Evolutionary conservation across 2,797 vertebrate species (phyloP).

Genomic region (Xenopus petersii): DNA sequence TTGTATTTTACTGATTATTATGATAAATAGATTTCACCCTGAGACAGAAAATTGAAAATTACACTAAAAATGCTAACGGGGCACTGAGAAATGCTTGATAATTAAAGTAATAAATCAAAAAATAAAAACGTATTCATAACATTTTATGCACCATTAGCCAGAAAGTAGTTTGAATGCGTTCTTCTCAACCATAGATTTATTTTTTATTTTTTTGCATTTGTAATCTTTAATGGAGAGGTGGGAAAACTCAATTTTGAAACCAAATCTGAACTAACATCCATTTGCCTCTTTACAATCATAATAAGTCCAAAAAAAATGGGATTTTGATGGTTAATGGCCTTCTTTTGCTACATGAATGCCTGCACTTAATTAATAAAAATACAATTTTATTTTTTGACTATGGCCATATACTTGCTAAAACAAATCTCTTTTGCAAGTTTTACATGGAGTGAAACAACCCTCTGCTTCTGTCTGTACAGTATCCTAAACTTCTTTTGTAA

Average conservation of each 20-base stretch:
- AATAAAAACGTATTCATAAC: constrained; percentile 97
- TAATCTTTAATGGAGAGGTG: constrained; percentile 68
- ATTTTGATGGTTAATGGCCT: too few relatives aligned
- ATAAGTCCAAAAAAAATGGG: too few relatives aligned
- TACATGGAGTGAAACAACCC: too few relatives aligned
- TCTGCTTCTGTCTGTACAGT: too few relatives aligned
- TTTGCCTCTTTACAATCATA: too few relatives aligned
- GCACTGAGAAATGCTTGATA: constrained; percentile 86
- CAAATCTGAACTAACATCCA: not conserved
- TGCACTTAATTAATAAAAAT: too few relatives aligned
- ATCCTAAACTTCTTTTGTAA: too few relatives aligned
- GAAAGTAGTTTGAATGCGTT: constrained; percentile 80
- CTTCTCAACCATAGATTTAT: constrained; percentile 57
- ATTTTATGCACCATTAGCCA: constrained; percentile 87
- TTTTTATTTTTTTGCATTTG: constrained; percentile 69
- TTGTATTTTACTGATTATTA: constrained; percentile 89
- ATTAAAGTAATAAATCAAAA: constrained; percentile 96
- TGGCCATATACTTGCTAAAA: too few relatives aligned
- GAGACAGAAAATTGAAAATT: constrained; percentile 99
- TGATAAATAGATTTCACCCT: constrained; percentile 96
- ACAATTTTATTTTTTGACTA: too few relatives aligned
- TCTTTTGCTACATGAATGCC: too few relatives aligned
- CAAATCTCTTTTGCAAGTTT: too few relatives aligned
- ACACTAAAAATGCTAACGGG: constrained; percentile 75
- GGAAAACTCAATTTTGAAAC: constrained; percentile 63